Percentiles rank a stretch among this genome's conserved stretches.
Evolutionary conservation across 2,888 invertebrate genomes (phyloP).

Genomic region (Cheilosia impressa): DNA sequence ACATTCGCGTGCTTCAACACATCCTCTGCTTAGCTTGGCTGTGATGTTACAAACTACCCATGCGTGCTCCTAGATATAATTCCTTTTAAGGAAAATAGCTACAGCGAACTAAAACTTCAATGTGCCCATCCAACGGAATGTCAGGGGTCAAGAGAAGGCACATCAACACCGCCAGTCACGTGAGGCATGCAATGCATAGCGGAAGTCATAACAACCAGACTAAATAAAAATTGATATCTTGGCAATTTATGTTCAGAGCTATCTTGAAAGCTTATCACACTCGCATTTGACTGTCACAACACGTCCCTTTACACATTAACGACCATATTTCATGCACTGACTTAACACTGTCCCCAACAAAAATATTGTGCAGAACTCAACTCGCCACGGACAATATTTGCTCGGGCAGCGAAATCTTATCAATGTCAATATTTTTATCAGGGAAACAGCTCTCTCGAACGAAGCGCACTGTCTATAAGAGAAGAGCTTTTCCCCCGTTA

Average conservation of each 20-base stretch:
- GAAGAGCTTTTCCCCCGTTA: conserved; percentile 43
- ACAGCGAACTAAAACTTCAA: too few species aligned
- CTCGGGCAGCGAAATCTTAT: conserved; percentile 36
- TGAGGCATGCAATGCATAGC: too few species aligned
- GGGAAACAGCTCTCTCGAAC: conserved; percentile 11
- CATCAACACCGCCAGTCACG: too few species aligned
- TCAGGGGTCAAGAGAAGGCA: too few species aligned
- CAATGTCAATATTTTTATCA: conserved; percentile 57
- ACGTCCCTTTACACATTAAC: neutral
- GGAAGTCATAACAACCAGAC: too few species aligned
- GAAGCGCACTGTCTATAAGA: conserved; percentile 8
- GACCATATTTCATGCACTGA: neutral
- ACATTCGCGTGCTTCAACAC: neutral
- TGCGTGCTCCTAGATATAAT: too few species aligned
- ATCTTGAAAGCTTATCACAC: neutral
- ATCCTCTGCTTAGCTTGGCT: neutral
- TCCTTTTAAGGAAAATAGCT: too few species aligned
- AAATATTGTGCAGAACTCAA: neutral
- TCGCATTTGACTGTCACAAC: neutral
- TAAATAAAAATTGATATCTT: too few species aligned
- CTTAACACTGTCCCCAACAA: neutral
- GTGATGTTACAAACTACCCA: too few species aligned
- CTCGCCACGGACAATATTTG: conserved; percentile 1
- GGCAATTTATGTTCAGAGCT: too few species aligned
- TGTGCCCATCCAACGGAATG: too few species aligned